Evolutionary conservation across 2,888 invertebrate genomes (phyloP).

Genomic region (Tenodera sinensis): DNA sequence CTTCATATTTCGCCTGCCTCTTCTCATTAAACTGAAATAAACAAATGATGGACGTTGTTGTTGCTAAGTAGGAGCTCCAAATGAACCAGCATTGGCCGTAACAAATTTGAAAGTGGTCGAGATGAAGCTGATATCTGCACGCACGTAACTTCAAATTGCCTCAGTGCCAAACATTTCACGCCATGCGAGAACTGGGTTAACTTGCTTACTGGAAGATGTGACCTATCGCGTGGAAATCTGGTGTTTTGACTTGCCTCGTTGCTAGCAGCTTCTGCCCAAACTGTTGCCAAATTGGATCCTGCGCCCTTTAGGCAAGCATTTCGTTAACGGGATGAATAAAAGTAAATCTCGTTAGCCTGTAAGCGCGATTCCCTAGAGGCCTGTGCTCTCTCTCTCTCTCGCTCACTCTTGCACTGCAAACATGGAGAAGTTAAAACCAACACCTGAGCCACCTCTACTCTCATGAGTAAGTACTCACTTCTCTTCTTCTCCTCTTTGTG

Average conservation of each 20-base stretch:
- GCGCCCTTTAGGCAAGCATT: background rate
- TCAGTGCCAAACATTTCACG: no score
- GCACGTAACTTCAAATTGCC: no score
- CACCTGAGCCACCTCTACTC: background rate
- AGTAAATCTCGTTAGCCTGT: constrained; percentile 5
- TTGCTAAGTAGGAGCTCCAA: no score
- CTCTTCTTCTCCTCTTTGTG: no score
- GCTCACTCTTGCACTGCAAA: background rate
- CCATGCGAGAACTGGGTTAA: background rate
- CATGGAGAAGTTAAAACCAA: background rate
- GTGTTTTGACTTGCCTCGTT: background rate
- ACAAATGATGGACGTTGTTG: no score
- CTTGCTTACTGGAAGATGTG: background rate
- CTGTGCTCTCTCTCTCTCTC: background rate
- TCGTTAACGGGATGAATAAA: constrained; percentile 6
- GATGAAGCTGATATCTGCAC: no score
- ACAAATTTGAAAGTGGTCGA: no score
- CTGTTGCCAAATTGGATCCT: constrained; percentile 7
- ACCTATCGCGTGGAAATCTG: background rate
- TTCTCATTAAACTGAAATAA: no score
- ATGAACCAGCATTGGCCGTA: no score
- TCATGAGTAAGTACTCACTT: no score
- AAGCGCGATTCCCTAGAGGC: background rate
- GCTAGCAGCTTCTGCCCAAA: background rate
- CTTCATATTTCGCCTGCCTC: no score